Percentiles rank a stretch among this genome's conserved stretches.
Conservation (phyloP, 2,888 invertebrate genomes). For the Vandiemenella viatica region DNA sequence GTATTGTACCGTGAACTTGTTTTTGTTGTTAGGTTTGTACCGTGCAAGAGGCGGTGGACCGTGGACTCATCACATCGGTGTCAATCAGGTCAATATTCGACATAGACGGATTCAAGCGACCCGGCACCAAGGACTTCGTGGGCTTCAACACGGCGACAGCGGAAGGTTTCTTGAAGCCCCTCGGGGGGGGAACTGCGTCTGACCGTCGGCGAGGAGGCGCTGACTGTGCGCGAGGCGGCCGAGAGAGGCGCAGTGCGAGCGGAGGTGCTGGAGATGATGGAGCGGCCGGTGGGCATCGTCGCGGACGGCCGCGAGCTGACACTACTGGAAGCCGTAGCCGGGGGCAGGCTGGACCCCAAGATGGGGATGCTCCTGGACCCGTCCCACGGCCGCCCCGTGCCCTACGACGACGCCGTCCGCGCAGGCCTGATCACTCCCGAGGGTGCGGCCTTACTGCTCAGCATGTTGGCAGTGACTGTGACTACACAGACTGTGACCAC, state of each 20-base stretch:
- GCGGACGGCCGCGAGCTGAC: slow-evolving; percentile 60
- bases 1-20: too few relatives aligned
- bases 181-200: too few relatives aligned
- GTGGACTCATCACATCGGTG: slow-evolving; percentile 76
- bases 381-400: slow-evolving; percentile 51
- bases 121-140: slow-evolving; percentile 62
- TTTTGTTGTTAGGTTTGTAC: slow-evolving; percentile 60
- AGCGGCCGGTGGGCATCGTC: slow-evolving; percentile 64
- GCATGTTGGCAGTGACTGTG: slow-evolving; percentile 71
- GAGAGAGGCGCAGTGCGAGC: too few relatives aligned
- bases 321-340: slow-evolving; percentile 77
- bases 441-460: slow-evolving; percentile 73
- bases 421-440: slow-evolving; percentile 71
- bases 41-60: slow-evolving; percentile 75
- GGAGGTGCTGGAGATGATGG: slow-evolving; percentile 76
- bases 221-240: too few relatives aligned
- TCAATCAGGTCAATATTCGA: slow-evolving; percentile 80
- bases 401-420: slow-evolving; percentile 74
- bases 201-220: too few relatives aligned
- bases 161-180: slow-evolving; percentile 60
- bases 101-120: slow-evolving; percentile 79
- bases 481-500: slow-evolving; percentile 78
- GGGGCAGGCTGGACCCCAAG: slow-evolving; percentile 73
- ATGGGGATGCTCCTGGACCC: slow-evolving; percentile 73
- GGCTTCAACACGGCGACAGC: slow-evolving; percentile 69